A percentile compares a stretch with the other conserved stretches of the same genome.
These are phyloP conservation scores for Ostrea denselamellosa DNA, from an alignment of 1,140 invertebrate genomes.

Conservation along the genomic window DNA sequence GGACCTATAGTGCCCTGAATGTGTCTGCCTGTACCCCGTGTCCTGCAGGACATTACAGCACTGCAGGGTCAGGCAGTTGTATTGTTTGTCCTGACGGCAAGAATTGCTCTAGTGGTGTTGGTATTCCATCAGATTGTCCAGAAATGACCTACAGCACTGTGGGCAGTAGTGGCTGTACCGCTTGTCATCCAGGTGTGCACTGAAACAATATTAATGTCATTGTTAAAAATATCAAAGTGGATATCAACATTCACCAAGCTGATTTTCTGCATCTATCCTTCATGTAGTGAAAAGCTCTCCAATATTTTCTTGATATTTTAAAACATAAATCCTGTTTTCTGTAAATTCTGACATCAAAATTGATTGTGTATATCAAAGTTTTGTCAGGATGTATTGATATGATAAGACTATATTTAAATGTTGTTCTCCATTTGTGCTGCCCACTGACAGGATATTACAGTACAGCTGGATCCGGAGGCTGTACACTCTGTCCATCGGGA, in stretches of 20 bases:
- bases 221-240: not conserved
- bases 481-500: slow-evolving; percentile 64
- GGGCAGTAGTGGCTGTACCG: slow-evolving; percentile 59
- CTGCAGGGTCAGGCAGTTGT: slow-evolving; percentile 50
- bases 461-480: slow-evolving; percentile 43
- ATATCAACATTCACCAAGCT: not conserved
- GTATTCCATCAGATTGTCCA: slow-evolving; percentile 60
- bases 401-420: too few species aligned
- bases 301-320: too few species aligned
- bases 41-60: slow-evolving; percentile 57
- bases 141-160: slow-evolving; percentile 63
- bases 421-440: not conserved
- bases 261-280: not conserved
- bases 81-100: slow-evolving; percentile 60
- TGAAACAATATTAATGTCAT: not conserved
- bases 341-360: not conserved
- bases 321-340: not conserved
- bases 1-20: slow-evolving; percentile 62
- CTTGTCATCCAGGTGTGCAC: slow-evolving; percentile 59
- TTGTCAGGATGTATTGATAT: too few species aligned
- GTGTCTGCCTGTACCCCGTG: slow-evolving; percentile 51
- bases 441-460: not conserved
- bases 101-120: slow-evolving; percentile 49
- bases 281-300: not conserved
- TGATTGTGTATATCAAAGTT: too few species aligned